A percentile compares a stretch with the other conserved stretches of the same genome.
phyloP scores from a whole-genome alignment of 2,797 vertebrate genomes.

The Setipinna tenuifilis region DNA sequence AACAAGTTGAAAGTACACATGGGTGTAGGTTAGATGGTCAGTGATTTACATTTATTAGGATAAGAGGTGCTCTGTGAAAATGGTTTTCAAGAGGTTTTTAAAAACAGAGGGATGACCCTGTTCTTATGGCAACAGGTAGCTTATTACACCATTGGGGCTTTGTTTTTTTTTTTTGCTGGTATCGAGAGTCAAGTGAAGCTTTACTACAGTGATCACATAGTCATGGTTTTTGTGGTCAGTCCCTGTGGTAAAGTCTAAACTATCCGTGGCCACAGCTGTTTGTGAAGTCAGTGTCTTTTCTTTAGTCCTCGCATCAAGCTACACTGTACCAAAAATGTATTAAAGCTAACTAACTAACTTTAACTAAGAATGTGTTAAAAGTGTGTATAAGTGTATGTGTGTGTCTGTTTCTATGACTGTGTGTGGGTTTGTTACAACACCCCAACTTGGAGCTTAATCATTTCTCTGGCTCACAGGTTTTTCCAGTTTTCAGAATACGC shows the following conservation, averaged over 20 bases:
- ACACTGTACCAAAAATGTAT: background rate
- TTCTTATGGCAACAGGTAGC: no score
- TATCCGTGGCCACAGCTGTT: background rate
- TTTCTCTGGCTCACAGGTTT: conserved; percentile 4
- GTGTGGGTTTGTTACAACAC: background rate
- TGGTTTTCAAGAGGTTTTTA: no score
- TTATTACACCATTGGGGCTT: no score
- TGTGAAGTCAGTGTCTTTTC: background rate
- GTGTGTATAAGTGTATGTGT: no score
- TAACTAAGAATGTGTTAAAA: background rate
- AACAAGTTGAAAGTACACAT: no score
- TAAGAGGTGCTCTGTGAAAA: no score
- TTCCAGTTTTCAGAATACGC: background rate
- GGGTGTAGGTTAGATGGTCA: no score
- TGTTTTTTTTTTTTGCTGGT: no score
- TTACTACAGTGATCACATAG: background rate
- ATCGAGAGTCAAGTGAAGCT: background rate
- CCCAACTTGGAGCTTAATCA: background rate
- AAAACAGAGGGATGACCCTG: no score
- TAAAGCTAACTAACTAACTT: background rate
- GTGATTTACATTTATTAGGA: no score
- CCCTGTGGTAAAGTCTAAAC: background rate
- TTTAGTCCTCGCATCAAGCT: background rate
- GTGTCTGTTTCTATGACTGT: background rate
- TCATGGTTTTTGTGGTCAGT: background rate